Evolutionary conservation across 2,113 vertebrate genomes (phyloP), one percentile per base, ranked within the genome.

Genomic region (Centrocercus urophasianus): DNA sequence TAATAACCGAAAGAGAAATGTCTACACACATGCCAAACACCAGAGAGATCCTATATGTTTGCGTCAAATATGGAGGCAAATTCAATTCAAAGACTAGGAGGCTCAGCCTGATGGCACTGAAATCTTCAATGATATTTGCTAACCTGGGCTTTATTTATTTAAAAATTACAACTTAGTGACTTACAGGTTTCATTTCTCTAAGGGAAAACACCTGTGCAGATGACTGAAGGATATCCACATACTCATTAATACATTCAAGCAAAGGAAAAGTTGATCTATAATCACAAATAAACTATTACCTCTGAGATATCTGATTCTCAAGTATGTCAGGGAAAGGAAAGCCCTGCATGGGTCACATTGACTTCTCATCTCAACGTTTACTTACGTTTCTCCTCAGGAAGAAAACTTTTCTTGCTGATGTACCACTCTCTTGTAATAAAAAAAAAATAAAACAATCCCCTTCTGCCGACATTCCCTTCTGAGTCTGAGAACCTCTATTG

Each of bases 401-500:
- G 43, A 74, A 97, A 96, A 96, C 88, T 97, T 97, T 83, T 60
- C 79, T 88, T 94, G 85, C 82, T 91, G 80, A 90, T 86, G 50
- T 92, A 74, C 86, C 83, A 86, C n/a, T 83, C 73, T 79, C 71
- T 72, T 42, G 66, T 3, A 54, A 36, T 88, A 83, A 60, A 40
- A 69, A 79, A 79, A 54, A 40, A 32, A 70, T 22, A 19, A 21
- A 72, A 69, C 19, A 73, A 67, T 96, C 96, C 93, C 93, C 92
- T 93, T 96, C 94, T 97, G 97, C 94, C 86, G 83, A 95, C 96
- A 97, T 94, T 97, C 89, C 75, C 96, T 97, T 95, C 94, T 54
- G 50, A 96, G 96, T 96, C 97, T 98, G 94, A 96, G 97, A 98
- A 97, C 97, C 97, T 98, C 98, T 97, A 98, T 98, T 98, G 98